Percentiles rank a stretch among this genome's conserved stretches.
phyloP scores from a whole-genome alignment of 2,113 vertebrate genomes.

The Clupea harengus region DNA sequence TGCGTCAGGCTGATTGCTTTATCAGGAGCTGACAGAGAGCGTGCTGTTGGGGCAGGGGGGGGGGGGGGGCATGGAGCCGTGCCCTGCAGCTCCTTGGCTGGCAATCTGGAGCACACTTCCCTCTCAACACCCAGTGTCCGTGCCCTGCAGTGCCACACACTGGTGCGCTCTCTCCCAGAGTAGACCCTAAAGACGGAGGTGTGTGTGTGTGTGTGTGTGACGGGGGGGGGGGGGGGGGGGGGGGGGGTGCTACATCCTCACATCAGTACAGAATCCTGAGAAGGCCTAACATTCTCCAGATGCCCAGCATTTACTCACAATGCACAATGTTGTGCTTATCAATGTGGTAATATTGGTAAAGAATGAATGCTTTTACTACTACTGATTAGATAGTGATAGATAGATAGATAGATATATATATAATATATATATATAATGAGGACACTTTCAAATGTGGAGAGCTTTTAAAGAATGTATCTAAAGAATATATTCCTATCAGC shows the following conservation, averaged over 20 bases:
- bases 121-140: not conserved
- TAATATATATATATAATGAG: too few species aligned
- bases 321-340: not conserved
- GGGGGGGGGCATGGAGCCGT: conserved; percentile 22
- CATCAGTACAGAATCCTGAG: not conserved
- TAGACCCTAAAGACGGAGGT: not conserved
- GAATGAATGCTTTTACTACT: too few species aligned
- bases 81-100: conserved; percentile 19
- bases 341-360: not conserved
- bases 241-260: not conserved
- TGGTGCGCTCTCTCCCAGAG: not conserved
- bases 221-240: not conserved
- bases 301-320: not conserved
- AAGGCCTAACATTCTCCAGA: not conserved
- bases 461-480: too few species aligned
- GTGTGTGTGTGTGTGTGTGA: too few species aligned
- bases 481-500: not conserved
- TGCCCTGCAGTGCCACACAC: not conserved
- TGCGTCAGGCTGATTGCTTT: conserved; percentile 27
- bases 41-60: not conserved
- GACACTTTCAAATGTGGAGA: not conserved
- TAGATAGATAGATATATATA: not conserved
- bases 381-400: too few species aligned
- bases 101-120: not conserved
- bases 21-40: conserved; percentile 28